phyloP scores from a whole-genome alignment of 2,113 vertebrate species.

The Heterochromis multidens region DNA sequence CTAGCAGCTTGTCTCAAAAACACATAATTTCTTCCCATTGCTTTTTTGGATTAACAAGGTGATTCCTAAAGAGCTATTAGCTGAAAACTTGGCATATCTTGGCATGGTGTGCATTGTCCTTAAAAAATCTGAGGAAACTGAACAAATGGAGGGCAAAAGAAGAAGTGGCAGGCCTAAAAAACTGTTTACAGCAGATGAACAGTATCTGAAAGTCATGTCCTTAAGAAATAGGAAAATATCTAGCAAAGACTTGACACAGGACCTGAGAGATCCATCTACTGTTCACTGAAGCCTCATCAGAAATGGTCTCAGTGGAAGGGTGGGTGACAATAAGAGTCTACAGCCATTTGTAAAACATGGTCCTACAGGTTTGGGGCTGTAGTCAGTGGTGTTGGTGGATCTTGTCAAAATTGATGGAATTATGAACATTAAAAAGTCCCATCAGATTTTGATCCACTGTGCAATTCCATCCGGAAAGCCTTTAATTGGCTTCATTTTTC shows the following conservation, averaged over 20 bases:
- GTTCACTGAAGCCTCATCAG: neutral
- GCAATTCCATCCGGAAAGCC: rapidly evolving
- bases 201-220: neutral
- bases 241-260: neutral
- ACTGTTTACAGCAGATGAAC: neutral
- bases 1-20: neutral
- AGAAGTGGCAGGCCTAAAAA: neutral
- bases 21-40: neutral
- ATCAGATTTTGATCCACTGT: neutral
- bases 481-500: neutral
- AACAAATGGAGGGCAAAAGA: neutral
- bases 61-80: neutral
- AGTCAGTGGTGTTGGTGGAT: neutral
- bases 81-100: too few species aligned
- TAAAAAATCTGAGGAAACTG: neutral
- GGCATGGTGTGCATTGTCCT: too few species aligned
- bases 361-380: neutral
- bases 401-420: neutral
- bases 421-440: neutral
- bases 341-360: neutral
- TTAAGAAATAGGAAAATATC: neutral
- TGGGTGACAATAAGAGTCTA: neutral
- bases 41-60: neutral
- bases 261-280: too few species aligned
- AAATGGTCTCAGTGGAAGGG: neutral